A percentile compares a stretch with the other conserved stretches of the same genome.
phyloP scores from a whole-genome alignment of 1,140 invertebrate genomes.

The Drosophila parabipectinata region DNA sequence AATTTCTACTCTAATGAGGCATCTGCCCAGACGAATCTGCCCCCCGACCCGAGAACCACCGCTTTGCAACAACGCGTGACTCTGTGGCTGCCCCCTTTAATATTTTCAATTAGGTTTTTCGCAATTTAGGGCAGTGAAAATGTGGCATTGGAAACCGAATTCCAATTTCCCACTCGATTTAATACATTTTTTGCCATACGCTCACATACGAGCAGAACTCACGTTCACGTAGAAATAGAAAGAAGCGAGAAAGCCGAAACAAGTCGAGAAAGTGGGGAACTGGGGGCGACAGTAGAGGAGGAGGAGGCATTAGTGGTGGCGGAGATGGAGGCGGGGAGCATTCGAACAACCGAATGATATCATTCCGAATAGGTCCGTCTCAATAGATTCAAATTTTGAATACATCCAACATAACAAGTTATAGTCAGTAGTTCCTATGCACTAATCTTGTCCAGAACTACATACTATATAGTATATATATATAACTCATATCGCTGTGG shows the following conservation, averaged over 20 bases:
- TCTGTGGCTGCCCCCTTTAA: not conserved
- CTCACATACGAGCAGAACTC: not conserved
- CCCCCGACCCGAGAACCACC: not conserved
- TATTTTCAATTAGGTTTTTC: conserved; percentile 5
- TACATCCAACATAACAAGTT: not conserved
- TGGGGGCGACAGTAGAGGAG: not conserved
- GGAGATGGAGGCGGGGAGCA: not conserved
- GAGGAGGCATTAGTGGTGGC: not conserved
- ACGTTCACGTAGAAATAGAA: not conserved
- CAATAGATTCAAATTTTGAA: conserved; percentile 3
- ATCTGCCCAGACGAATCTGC: not conserved
- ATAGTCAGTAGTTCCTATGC: not conserved
- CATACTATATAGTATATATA: conserved; percentile 3
- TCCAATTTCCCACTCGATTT: conserved; percentile 14
- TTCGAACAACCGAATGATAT: conserved; percentile 24
- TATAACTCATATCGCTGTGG: conserved; percentile 5
- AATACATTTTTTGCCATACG: conserved; percentile 7
- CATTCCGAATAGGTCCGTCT: conserved; percentile 6
- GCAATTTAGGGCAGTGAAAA: not conserved
- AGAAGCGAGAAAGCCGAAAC: not conserved
- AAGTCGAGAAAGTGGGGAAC: not conserved
- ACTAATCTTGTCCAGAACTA: conserved; percentile 15
- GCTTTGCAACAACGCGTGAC: not conserved
- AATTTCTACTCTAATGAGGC: not conserved
- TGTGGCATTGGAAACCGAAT: conserved; percentile 14